Conservation (phyloP, 2,113 vertebrate genomes). For the Porphyrio hochstetteri region DNA sequence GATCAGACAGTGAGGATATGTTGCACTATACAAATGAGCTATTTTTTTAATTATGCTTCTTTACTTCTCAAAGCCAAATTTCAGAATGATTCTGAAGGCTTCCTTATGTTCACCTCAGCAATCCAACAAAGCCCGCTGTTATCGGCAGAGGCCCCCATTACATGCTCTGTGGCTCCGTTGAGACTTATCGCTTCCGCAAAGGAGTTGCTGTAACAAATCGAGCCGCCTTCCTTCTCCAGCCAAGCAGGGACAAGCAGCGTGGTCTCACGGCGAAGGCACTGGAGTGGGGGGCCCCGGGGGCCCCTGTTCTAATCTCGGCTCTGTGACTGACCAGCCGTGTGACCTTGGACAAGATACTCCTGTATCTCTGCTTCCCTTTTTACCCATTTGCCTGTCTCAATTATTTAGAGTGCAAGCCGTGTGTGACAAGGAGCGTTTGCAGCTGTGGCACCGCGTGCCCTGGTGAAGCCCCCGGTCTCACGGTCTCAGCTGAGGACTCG, state of each 20-base stretch:
- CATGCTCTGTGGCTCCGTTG: neutral
- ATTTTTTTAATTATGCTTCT: slow-evolving; percentile 1
- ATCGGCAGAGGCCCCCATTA: neutral
- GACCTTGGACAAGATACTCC: neutral
- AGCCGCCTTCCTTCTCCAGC: neutral
- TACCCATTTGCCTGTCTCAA: neutral
- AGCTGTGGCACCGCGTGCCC: neutral
- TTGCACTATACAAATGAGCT: slow-evolving; percentile 8
- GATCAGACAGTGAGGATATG: neutral
- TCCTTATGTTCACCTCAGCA: neutral
- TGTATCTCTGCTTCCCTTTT: neutral
- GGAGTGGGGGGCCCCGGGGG: neutral
- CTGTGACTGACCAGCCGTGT: neutral
- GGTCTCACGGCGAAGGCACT: rapidly evolving
- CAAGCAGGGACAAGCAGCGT: neutral
- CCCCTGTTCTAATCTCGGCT: neutral
- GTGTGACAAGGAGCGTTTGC: neutral
- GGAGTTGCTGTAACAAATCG: neutral
- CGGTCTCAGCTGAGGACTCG: rapidly evolving
- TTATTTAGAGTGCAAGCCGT: neutral
- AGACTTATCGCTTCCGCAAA: neutral
- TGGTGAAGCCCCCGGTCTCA: rapidly evolving
- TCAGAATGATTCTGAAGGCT: neutral
- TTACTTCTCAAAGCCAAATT: slow-evolving; percentile 17
- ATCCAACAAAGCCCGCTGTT: neutral